Base-by-base conservation (phyloP, 2,797 vertebrate species). In the Sebastes cheni region DNA sequence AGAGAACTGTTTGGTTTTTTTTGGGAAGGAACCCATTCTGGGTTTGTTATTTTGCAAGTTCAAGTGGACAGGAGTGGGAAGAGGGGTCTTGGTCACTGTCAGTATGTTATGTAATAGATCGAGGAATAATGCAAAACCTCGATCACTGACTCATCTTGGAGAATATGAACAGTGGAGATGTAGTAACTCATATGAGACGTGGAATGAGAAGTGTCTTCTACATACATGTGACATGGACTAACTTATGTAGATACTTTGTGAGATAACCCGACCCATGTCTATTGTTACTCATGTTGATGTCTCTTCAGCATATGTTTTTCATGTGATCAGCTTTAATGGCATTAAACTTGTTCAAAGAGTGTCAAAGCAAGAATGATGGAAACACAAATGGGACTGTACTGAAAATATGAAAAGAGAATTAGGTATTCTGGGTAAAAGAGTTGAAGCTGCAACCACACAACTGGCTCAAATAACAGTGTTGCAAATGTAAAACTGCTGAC, bases 241-340 rank as follows among this genome's bases (percentile, higher is more conserved):
- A 66, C 42, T 34, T 64, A 46, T 74, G 65, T 68, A 56, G 52
- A 77, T 77, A 66, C 14, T 50, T 67, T 67, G 54, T 74, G 68
- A 71, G 36, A 77, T 69, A 65, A 65, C 54, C 50, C n/a, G 34
- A 55, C 52, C 42, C 29, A 29, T 72, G 72, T 56, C 39, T 75
- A 11, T 62, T 81, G 46, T 65, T 67, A 30, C 20, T 77, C 8
- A 67, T 14, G 39, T 62, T 65, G 29, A 66, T 64, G 36, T 67
- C n/a, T 60, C n/a, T 61, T 79, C 52, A 61, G 62, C 23, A 22
- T 12, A 42, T 23, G 3, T 64, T 55, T 76, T 79, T 54, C 30
- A 64, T 23, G n/a, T 55, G 27, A 79, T 32, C 55, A 59, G 27
- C 68, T 64, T 23, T 27, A 23, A 22, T 61, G 67, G 30, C 39